phyloP scores from a whole-genome alignment of 2,888 invertebrate species.

The Pinctada fucata region DNA sequence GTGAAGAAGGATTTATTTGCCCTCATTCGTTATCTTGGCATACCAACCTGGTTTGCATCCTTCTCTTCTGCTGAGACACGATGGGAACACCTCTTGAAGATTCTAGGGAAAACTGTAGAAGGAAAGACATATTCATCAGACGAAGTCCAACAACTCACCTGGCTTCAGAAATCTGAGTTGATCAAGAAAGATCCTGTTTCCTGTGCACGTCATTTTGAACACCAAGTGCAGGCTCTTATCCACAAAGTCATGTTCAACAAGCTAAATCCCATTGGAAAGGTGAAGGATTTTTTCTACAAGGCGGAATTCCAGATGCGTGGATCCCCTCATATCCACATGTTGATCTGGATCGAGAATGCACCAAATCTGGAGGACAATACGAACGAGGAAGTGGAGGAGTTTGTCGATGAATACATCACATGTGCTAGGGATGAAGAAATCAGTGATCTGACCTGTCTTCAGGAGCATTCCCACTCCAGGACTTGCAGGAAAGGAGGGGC shows the following conservation, averaged over 20 bases:
- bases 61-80: constrained; percentile 45
- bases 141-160: constrained; percentile 5
- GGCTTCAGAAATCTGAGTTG: constrained; percentile 33
- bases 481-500: constrained; percentile 34
- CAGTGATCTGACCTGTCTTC: not conserved
- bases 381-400: constrained; percentile 24
- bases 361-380: constrained; percentile 25
- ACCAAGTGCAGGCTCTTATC: constrained; percentile 37
- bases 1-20: constrained; percentile 41
- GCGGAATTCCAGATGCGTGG: constrained; percentile 36
- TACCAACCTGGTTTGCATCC: constrained; percentile 40
- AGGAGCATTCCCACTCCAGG: constrained; percentile 28
- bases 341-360: constrained; percentile 39
- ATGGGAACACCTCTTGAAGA: constrained; percentile 39
- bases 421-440: constrained; percentile 8
- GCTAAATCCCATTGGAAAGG: constrained; percentile 34
- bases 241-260: constrained; percentile 7
- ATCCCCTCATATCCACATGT: constrained; percentile 45
- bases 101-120: constrained; percentile 29
- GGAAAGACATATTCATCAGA: constrained; percentile 7
- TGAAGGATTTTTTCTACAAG: constrained; percentile 41
- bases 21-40: constrained; percentile 35
- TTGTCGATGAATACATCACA: constrained; percentile 41
- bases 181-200: constrained; percentile 46
- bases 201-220: constrained; percentile 44